Conservation (phyloP, 2,888 invertebrate species). For the Julus scanicus region DNA sequence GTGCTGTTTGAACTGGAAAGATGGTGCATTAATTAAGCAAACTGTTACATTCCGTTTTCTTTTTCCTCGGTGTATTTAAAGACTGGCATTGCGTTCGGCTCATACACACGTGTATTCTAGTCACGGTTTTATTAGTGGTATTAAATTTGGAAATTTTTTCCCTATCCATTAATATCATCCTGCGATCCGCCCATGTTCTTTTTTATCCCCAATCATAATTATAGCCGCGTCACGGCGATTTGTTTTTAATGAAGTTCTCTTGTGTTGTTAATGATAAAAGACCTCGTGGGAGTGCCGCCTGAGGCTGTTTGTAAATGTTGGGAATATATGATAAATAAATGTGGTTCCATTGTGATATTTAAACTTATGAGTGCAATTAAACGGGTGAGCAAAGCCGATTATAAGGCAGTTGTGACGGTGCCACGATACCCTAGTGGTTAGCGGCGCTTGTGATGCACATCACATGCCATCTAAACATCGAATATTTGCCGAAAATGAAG, state of each 20-base stretch:
- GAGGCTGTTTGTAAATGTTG: neutral
- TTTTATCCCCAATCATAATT: slow-evolving; percentile 8
- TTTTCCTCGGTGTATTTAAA: neutral
- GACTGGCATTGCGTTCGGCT: neutral
- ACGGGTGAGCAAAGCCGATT: neutral
- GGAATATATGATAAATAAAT: neutral
- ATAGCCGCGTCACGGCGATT: neutral
- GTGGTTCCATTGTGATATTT: slow-evolving; percentile 9
- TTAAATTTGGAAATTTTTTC: slow-evolving; percentile 3
- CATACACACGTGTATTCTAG: neutral
- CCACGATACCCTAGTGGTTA: neutral
- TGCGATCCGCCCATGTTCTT: neutral
- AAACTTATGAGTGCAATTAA: neutral
- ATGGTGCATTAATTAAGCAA: slow-evolving; percentile 34
- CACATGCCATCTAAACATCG: too few species aligned
- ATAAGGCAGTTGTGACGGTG: neutral
- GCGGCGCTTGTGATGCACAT: too few species aligned
- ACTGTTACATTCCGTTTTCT: neutral
- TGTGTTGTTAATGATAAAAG: neutral
- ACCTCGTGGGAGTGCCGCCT: neutral
- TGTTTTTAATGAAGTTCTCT: neutral
- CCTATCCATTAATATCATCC: neutral
- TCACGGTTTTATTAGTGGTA: neutral
- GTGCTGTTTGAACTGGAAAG: slow-evolving; percentile 31
- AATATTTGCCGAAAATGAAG: too few species aligned